Base-by-base conservation (phyloP, 2,113 vertebrate genomes). In the Dipodomys ordii region DNA sequence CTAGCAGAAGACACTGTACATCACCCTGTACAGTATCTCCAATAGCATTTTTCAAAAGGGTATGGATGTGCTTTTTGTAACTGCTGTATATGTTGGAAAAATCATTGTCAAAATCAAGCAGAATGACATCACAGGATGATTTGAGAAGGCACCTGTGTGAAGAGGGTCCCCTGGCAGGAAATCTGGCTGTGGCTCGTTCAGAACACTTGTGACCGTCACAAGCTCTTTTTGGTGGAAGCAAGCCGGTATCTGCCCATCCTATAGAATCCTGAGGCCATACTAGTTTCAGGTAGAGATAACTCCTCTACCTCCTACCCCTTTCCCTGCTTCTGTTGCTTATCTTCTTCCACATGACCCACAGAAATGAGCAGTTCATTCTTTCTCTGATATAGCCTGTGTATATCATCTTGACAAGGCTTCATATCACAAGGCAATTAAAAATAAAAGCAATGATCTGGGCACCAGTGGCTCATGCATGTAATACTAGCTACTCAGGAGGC, bases 201-300 rank as follows among this genome's bases (percentile, higher is more conserved):
- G 12, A 76, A 18, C 0, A n/a, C n/a, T 28, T 12, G 0, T 71
- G 10, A 28, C 3, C 1, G 11, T 65, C 64, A 60, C 11, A 0
- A 6, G 22, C n/a, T 28, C 20, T 22, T 23, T 60, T 15, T 44
- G 32, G 15, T 2, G 28, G 18, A 35, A 35, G 20, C 71, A 82
- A 78, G 11, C 60, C 30, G 20, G 18, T 30, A 12, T 39, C 15
- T 25, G 18, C 12, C 12, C 30, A 27, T 28, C 7, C 23, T 25
- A 15, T 60, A 12, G 64, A 77, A 81, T 30, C 19, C 27, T 10
- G 27, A 30, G 10, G 5, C 23, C n/a, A 30, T 19, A 53, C 39
- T 67, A 53, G 53, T 18, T n/a, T 71, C 44, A 22, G 49, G 28
- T 11, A 25, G 4, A 32, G 65, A 15, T 7, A 49, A 49, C 4